phyloP scores from a whole-genome alignment of 1,140 invertebrate genomes.

The Capitella teleta region DNA sequence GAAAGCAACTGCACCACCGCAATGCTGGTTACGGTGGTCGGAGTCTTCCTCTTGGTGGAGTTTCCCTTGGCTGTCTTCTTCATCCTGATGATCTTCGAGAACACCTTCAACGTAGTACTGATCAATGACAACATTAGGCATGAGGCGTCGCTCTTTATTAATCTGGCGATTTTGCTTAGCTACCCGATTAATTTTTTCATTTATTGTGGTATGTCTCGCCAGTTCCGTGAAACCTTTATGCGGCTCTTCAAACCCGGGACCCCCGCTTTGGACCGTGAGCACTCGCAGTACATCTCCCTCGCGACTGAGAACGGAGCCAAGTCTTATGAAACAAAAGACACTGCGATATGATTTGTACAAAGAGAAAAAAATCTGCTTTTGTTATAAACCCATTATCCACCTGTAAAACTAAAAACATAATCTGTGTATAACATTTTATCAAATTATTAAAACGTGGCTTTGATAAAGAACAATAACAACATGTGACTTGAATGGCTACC shows the following conservation, averaged over 20 bases:
- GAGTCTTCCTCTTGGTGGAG: conserved; percentile 14
- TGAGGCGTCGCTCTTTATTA: conserved; percentile 6
- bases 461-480: no score
- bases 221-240: conserved; percentile 74
- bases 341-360: no score
- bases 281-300: conserved; percentile 3
- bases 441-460: no score
- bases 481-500: no score
- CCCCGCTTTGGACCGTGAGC: background rate
- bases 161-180: conserved; percentile 71
- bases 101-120: conserved; percentile 5
- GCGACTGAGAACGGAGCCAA: conserved; percentile 3
- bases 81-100: conserved; percentile 7
- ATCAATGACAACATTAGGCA: background rate
- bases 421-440: no score
- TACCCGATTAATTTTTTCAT: conserved; percentile 88
- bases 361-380: no score
- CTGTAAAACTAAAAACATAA: no score
- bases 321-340: no score
- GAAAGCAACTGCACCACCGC: conserved; percentile 80
- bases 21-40: conserved; percentile 61
- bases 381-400: no score
- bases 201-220: conserved; percentile 85
- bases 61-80: conserved; percentile 14
- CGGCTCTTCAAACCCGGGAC: conserved; percentile 6